These are phyloP conservation scores for Dasyprocta punctata DNA, from an alignment of 2,113 vertebrate genomes.

Conservation along the genomic window DNA sequence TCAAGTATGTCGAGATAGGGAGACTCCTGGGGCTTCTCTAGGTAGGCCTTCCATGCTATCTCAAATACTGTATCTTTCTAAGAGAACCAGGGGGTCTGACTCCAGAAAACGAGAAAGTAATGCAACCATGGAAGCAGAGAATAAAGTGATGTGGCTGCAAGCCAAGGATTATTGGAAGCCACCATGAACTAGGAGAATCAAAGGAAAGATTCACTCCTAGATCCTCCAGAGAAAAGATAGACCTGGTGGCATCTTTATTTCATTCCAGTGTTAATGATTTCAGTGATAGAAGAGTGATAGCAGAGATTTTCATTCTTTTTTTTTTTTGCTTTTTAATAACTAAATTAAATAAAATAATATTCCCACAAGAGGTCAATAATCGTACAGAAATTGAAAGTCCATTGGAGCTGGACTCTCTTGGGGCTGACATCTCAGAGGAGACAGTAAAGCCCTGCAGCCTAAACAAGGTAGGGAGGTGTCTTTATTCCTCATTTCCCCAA, in stretches of 20 bases:
- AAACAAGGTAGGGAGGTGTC: neutral
- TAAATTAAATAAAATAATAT: constrained; percentile 2
- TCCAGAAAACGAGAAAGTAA: neutral
- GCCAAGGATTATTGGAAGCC: neutral
- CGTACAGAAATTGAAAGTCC: neutral
- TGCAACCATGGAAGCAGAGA: neutral
- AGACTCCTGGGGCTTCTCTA: neutral
- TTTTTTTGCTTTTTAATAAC: neutral
- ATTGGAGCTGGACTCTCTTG: neutral
- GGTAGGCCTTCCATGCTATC: neutral
- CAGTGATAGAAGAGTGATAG: neutral
- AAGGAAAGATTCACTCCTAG: neutral
- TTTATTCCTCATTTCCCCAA: neutral
- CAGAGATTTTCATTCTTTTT: neutral
- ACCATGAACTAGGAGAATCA: neutral
- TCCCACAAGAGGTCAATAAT: neutral
- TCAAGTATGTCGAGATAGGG: neutral
- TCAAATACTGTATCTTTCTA: neutral
- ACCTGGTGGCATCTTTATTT: neutral
- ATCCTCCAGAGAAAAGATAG: neutral
- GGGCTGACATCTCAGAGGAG: neutral
- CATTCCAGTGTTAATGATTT: neutral
- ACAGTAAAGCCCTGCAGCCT: neutral
- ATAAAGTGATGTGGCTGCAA: neutral
- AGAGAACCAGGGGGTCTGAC: neutral